phyloP scores from a whole-genome alignment of 2,113 vertebrate genomes.

The Anhinga anhinga region DNA sequence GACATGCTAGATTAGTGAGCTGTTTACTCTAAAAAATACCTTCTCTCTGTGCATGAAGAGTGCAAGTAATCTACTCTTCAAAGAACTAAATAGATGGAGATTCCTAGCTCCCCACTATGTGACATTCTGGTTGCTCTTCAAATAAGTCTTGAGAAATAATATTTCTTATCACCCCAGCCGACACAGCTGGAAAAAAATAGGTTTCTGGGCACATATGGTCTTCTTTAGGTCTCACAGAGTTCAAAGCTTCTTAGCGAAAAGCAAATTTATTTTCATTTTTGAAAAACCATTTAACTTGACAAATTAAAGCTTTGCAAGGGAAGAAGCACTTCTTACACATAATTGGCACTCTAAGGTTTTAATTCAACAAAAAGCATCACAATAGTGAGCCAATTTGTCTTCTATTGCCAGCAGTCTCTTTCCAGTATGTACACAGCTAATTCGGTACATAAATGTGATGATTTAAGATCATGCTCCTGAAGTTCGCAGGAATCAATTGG shows the following conservation, averaged over 20 bases:
- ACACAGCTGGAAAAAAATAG: not conserved
- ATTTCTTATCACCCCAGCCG: conserved; percentile 21
- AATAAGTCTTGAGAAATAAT: conserved; percentile 18
- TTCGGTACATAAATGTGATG: not conserved
- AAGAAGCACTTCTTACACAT: conserved; percentile 19
- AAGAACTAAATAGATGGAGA: conserved; percentile 10
- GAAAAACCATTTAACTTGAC: conserved; percentile 4
- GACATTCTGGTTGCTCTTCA: conserved; percentile 7
- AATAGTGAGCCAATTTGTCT: conserved; percentile 6
- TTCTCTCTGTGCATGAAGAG: not conserved
- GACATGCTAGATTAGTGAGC: conserved; percentile 34
- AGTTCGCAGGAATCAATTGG: not conserved
- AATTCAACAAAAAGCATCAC: not conserved
- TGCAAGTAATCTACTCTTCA: conserved; percentile 36
- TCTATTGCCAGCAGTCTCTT: not conserved
- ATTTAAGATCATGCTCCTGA: not conserved
- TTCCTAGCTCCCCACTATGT: not conserved
- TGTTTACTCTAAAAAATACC: conserved; percentile 28
- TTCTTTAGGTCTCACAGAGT: conserved; percentile 21
- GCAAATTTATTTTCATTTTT: conserved; percentile 43
- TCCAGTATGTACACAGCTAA: not conserved
- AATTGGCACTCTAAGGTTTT: conserved; percentile 34
- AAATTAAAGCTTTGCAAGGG: conserved; percentile 18
- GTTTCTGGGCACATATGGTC: not conserved
- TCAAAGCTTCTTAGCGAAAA: conserved; percentile 33